These are phyloP conservation scores for Meteorus cinctellus DNA, from an alignment of 2,888 invertebrate species.

Conservation along the genomic window DNA sequence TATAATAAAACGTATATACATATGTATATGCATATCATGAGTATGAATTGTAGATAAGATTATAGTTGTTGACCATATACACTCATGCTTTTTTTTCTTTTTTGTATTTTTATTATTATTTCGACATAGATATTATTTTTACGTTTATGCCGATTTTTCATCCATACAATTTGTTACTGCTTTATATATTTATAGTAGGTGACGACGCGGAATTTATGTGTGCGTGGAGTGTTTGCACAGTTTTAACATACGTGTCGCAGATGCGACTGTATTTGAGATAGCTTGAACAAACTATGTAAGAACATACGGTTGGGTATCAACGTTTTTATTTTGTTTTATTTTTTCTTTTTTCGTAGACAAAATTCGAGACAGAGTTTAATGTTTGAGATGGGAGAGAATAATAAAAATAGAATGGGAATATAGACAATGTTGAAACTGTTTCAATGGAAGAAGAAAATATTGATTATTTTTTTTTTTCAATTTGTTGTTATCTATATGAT, in stretches of 20 bases:
- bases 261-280: constrained; percentile 3
- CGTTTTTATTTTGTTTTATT: neutral
- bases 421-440: too few relatives aligned
- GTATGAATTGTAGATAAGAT: neutral
- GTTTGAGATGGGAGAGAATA: too few relatives aligned
- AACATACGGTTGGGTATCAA: neutral
- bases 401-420: too few relatives aligned
- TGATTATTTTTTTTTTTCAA: neutral
- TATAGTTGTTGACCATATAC: neutral
- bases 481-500: neutral
- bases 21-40: neutral
- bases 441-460: too few relatives aligned
- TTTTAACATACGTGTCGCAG: constrained; percentile 9
- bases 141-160: neutral
- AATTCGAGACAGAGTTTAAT: too few relatives aligned
- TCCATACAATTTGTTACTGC: neutral
- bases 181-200: neutral
- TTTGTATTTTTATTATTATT: too few relatives aligned
- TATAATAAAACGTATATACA: neutral
- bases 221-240: neutral
- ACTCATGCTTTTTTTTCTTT: neutral
- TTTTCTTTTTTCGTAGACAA: too few relatives aligned
- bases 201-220: neutral
- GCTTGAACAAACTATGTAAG: neutral
- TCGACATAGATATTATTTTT: neutral